Conservation (phyloP, 2,888 invertebrate genomes). For the Hoplodrina ambigua region DNA sequence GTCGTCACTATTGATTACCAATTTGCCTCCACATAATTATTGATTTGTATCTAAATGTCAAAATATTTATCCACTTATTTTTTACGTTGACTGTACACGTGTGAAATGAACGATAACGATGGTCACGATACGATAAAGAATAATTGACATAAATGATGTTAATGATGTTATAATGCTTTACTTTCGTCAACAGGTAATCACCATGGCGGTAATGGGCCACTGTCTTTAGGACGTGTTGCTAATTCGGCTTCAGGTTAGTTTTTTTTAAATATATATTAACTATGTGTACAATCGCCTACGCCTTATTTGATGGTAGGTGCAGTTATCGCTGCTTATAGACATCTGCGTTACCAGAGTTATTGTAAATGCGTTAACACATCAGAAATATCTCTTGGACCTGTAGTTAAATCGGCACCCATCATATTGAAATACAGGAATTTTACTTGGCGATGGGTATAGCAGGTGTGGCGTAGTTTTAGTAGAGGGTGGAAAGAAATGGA, state of each 20-base stretch:
- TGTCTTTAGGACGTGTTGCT: conserved; percentile 67
- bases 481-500: too few relatives aligned
- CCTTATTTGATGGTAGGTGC: too few relatives aligned
- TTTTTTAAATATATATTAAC: not conserved
- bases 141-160: conserved; percentile 32
- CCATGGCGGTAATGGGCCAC: conserved; percentile 69
- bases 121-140: not conserved
- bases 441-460: too few relatives aligned
- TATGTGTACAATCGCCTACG: too few relatives aligned
- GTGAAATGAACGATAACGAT: conserved; percentile 25
- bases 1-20: not conserved
- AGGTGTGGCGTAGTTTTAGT: too few relatives aligned
- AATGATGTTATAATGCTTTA: conserved; percentile 52
- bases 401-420: not conserved
- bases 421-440: not conserved
- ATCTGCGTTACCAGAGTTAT: not conserved
- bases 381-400: too few relatives aligned
- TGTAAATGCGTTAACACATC: not conserved
- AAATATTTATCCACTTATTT: not conserved
- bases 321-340: not conserved
- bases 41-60: not conserved
- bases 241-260: conserved; percentile 77
- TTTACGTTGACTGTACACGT: conserved; percentile 9
- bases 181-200: conserved; percentile 75
- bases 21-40: not conserved